Conservation (phyloP, 1,140 invertebrate genomes). For the Cyphomyrmex costatus region DNA sequence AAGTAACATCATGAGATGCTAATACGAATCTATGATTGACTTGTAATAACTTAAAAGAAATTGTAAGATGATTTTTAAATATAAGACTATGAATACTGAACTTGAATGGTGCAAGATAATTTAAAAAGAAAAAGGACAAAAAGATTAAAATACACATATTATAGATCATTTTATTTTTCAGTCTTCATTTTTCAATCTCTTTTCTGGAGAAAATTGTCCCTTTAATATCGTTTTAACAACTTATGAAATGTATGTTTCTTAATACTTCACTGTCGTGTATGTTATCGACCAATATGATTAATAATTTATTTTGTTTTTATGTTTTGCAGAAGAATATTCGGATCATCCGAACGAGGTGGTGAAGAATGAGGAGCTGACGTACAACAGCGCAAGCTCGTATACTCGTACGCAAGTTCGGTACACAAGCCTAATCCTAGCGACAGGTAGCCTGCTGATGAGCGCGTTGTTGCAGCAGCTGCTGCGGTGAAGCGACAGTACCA, state of each 20-base stretch:
- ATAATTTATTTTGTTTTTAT: slow-evolving; percentile 62
- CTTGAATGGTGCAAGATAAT: not conserved
- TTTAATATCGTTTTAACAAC: not conserved
- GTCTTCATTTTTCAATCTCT: not conserved
- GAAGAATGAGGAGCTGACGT: slow-evolving; percentile 96
- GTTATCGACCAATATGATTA: not conserved
- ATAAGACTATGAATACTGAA: no score
- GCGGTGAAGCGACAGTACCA: slow-evolving; percentile 83
- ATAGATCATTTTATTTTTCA: not conserved
- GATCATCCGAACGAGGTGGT: slow-evolving; percentile 96
- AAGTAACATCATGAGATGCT: no score
- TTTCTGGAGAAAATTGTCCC: not conserved
- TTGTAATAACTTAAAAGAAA: no score
- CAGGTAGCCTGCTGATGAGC: slow-evolving; percentile 79
- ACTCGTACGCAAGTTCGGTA: slow-evolving; percentile 50
- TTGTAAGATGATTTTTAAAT: no score
- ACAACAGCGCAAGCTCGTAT: slow-evolving; percentile 85
- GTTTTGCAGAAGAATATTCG: slow-evolving; percentile 92
- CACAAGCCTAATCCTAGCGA: slow-evolving; percentile 71
- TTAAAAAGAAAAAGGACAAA: not conserved
- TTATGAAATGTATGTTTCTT: not conserved
- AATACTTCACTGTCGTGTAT: not conserved
- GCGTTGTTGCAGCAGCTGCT: slow-evolving; percentile 81
- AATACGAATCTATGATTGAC: no score
- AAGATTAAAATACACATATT: not conserved